Conservation (phyloP, 2,113 vertebrate genomes). For the Pomatostomus ruficeps region DNA sequence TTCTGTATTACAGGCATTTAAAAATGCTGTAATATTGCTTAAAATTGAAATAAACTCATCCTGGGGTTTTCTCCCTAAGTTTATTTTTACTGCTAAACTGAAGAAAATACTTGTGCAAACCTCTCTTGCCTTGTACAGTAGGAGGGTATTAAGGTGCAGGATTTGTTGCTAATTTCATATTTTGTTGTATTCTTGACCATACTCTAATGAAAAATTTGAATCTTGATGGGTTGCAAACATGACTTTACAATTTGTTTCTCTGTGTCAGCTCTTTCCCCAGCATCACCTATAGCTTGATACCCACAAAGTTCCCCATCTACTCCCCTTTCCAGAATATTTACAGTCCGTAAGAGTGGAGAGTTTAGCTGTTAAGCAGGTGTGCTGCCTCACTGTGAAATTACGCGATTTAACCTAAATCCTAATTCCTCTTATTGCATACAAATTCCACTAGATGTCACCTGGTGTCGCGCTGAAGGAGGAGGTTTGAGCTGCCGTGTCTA, state of each 20-base stretch:
- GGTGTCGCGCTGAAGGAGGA: not conserved
- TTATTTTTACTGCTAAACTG: not conserved
- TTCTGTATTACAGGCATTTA: not conserved
- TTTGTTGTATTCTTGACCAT: not conserved
- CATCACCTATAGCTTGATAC: not conserved
- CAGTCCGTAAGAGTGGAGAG: not conserved
- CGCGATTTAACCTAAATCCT: not conserved
- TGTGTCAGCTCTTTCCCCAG: not conserved
- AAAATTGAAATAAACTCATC: not conserved
- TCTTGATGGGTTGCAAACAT: not conserved
- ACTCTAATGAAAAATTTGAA: not conserved
- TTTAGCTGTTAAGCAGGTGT: not conserved
- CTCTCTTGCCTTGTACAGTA: not conserved
- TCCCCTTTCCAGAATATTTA: not conserved
- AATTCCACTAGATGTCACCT: constrained; percentile 34
- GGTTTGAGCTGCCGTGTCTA: rapidly evolving
- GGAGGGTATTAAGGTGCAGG: not conserved
- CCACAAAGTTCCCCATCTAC: not conserved
- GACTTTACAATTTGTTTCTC: not conserved
- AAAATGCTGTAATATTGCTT: not conserved
- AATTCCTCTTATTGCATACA: not conserved
- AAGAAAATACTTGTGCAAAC: not conserved
- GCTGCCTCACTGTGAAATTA: not conserved
- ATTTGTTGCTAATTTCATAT: not conserved
- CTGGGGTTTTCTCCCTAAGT: no score